phyloP scores from a whole-genome alignment of 1,140 invertebrate species.

The Micrasema minimum region DNA sequence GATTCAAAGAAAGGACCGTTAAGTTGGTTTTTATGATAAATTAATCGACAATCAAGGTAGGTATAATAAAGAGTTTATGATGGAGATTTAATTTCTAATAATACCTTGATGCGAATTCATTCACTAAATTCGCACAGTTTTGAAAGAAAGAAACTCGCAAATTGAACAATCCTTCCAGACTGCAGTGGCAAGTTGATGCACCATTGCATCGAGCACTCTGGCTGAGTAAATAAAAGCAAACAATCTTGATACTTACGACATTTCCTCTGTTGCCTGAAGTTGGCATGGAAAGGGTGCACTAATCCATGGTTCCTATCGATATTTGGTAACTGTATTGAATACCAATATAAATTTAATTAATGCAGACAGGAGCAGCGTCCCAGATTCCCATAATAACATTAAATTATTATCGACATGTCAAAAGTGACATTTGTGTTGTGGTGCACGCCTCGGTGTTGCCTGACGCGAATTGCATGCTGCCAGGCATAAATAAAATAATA shows the following conservation, averaged over 20 bases:
- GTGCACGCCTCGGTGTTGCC: conserved; percentile 22
- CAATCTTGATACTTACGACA: conserved; percentile 53
- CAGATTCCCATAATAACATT: conserved; percentile 24
- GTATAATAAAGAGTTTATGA: no score
- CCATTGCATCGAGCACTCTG: background rate
- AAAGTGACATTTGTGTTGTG: conserved; percentile 42
- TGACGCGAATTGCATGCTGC: background rate
- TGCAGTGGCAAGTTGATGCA: background rate
- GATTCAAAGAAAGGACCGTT: no score
- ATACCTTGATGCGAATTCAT: no score
- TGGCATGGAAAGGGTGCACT: conserved; percentile 58
- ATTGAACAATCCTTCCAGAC: background rate
- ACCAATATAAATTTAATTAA: conserved; percentile 19
- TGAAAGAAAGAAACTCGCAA: background rate
- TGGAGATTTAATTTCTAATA: no score
- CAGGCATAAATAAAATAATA: no score
- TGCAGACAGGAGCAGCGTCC: background rate
- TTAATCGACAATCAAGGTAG: no score
- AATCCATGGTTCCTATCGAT: conserved; percentile 33
- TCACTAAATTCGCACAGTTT: background rate
- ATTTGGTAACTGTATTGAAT: conserved; percentile 29
- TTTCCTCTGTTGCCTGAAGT: conserved; percentile 63
- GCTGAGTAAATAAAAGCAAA: background rate
- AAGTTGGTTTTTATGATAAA: no score
- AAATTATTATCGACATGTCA: conserved; percentile 43